Percentiles rank a stretch among this genome's conserved stretches.
Conservation (phyloP, 2,113 vertebrate genomes). For the Mesocricetus auratus region DNA sequence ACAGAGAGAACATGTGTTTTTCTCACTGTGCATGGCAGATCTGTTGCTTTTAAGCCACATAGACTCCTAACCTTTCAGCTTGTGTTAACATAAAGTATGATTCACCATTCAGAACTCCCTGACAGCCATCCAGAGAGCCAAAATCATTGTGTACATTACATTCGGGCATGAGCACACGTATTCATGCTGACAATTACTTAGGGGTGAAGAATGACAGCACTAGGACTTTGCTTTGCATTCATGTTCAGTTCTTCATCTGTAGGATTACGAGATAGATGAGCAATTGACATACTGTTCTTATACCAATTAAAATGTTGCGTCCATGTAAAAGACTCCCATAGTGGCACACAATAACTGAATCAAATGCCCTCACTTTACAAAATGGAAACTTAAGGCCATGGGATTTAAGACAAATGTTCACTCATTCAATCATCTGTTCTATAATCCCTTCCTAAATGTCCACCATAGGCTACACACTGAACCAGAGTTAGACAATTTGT, state of each 20-base stretch:
- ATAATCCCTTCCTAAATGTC: slow-evolving; percentile 27
- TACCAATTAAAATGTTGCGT: background rate
- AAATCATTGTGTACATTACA: slow-evolving; percentile 36
- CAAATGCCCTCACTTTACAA: slow-evolving; percentile 15
- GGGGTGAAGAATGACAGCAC: slow-evolving; percentile 11
- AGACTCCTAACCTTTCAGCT: background rate
- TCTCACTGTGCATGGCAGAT: background rate
- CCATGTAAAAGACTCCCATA: background rate
- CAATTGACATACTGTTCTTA: background rate
- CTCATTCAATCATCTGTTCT: slow-evolving; percentile 18
- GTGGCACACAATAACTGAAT: slow-evolving; percentile 4
- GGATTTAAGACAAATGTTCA: slow-evolving; percentile 4
- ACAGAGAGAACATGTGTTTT: slow-evolving; percentile 17
- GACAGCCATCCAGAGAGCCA: background rate
- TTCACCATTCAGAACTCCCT: background rate
- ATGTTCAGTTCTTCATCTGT: background rate
- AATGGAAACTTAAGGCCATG: slow-evolving; percentile 17
- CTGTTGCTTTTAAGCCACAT: slow-evolving; percentile 22
- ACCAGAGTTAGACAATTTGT: background rate
- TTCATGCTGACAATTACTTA: slow-evolving; percentile 22
- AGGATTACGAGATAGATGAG: background rate
- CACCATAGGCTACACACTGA: background rate
- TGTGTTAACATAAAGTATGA: slow-evolving; percentile 8
- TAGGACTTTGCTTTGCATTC: background rate
- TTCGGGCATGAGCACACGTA: slow-evolving; percentile 24